Evolutionary conservation across 2,113 vertebrate genomes (phyloP).

Genomic region (Dunckerocampus dactyliophorus): DNA sequence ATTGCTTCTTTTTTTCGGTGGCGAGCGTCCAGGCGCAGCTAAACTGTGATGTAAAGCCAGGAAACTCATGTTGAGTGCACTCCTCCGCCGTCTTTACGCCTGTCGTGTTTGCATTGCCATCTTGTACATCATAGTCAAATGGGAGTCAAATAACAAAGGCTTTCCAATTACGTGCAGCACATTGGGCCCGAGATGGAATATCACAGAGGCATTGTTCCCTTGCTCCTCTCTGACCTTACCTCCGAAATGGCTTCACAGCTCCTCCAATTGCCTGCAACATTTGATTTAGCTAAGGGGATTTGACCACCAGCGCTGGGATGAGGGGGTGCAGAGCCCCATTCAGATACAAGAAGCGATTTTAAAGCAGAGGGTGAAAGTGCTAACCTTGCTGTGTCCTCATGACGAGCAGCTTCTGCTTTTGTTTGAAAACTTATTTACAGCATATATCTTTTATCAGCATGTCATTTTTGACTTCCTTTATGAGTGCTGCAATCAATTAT

Average conservation of each 20-base stretch:
- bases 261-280: conserved; percentile 69
- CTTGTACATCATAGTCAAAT: conserved; percentile 75
- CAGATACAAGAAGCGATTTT: conserved; percentile 33
- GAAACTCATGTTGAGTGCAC: conserved; percentile 56
- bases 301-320: conserved; percentile 65
- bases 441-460: neutral
- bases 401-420: conserved; percentile 23
- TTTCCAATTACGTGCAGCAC: conserved; percentile 72
- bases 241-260: conserved; percentile 70
- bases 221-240: conserved; percentile 68
- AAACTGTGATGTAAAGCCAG: conserved; percentile 62
- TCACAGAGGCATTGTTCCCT: conserved; percentile 70
- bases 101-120: conserved; percentile 70
- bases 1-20: conserved; percentile 30
- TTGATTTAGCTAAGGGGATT: conserved; percentile 74
- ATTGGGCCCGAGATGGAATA: conserved; percentile 69
- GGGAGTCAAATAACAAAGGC: conserved; percentile 74
- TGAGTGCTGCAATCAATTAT: conserved; percentile 9
- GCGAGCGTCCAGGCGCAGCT: conserved; percentile 37
- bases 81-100: conserved; percentile 51
- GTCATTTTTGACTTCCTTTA: conserved; percentile 17
- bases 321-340: conserved; percentile 29
- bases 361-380: conserved; percentile 24
- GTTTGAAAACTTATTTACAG: conserved; percentile 21
- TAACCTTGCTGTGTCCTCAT: conserved; percentile 51